Conservation (phyloP, 2,888 invertebrate species). For the Julus scanicus region DNA sequence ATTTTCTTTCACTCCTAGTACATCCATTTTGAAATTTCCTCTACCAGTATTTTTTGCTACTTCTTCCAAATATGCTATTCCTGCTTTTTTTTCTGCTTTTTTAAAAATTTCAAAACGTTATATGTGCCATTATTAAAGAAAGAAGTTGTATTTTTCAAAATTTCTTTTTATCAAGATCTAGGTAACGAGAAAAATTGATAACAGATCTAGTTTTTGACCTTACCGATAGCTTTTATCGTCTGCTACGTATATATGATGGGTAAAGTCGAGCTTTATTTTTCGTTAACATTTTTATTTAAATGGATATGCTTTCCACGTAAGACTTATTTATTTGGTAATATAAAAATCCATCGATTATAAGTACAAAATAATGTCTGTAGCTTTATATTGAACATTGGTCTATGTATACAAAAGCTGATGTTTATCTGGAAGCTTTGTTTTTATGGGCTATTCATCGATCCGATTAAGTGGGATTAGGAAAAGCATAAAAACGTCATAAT, state of each 20-base stretch:
- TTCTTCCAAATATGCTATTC: neutral
- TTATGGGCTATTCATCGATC: neutral
- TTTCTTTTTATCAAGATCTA: neutral
- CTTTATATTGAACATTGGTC: neutral
- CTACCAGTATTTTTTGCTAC: neutral
- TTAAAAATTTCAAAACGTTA: neutral
- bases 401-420: neutral
- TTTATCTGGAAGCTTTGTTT: neutral
- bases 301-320: no score
- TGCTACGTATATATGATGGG: no score
- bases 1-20: conserved; percentile 8
- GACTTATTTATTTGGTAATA: neutral
- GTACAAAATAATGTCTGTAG: neutral
- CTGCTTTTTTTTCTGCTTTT: neutral
- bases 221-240: no score
- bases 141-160: neutral
- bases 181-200: neutral
- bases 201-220: neutral
- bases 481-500: neutral
- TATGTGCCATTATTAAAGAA: neutral
- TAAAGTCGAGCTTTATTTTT: no score
- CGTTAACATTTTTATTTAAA: no score
- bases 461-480: neutral
- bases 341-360: neutral
- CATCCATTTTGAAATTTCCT: neutral